A percentile compares a stretch with the other conserved stretches of the same genome.
These are phyloP conservation scores for Nephrotoma appendiculata DNA, from an alignment of 2,888 invertebrate genomes.

Conservation along the genomic window DNA sequence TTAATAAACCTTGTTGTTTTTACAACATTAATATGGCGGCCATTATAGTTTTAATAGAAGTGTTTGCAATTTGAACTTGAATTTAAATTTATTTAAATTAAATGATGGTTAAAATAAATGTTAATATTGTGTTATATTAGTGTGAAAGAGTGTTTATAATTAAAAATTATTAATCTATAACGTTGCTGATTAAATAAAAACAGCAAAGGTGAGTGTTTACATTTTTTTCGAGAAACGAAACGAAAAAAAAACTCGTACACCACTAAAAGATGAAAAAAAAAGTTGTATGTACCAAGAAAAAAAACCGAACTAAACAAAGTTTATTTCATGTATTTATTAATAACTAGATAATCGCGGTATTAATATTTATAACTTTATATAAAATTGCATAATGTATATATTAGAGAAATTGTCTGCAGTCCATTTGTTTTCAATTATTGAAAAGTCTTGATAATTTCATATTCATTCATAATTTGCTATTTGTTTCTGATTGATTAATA, in stretches of 20 bases:
- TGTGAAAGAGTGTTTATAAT: constrained; percentile 4
- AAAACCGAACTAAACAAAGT: neutral
- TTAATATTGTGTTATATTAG: constrained; percentile 5
- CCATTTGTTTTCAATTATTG: neutral
- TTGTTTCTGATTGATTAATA: neutral
- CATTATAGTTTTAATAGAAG: constrained; percentile 2
- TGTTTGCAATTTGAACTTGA: constrained; percentile 5
- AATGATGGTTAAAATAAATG: constrained; percentile 4
- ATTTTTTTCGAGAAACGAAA: neutral
- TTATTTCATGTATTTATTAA: neutral
- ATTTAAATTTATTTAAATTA: constrained; percentile 1
- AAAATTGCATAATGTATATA: neutral
- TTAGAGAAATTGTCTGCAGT: neutral
- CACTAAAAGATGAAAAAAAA: neutral
- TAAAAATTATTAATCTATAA: neutral
- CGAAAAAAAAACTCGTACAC: neutral
- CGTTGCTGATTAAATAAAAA: constrained; percentile 5
- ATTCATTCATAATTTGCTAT: neutral
- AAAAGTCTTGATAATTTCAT: neutral
- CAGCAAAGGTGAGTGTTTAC: constrained; percentile 6
- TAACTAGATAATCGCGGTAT: neutral
- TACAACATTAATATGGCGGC: constrained; percentile 5
- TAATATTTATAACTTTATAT: neutral
- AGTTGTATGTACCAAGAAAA: neutral
- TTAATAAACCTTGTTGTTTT: constrained; percentile 3